phyloP scores from a whole-genome alignment of 2,888 invertebrate genomes.

The Dolomedes plantarius region DNA sequence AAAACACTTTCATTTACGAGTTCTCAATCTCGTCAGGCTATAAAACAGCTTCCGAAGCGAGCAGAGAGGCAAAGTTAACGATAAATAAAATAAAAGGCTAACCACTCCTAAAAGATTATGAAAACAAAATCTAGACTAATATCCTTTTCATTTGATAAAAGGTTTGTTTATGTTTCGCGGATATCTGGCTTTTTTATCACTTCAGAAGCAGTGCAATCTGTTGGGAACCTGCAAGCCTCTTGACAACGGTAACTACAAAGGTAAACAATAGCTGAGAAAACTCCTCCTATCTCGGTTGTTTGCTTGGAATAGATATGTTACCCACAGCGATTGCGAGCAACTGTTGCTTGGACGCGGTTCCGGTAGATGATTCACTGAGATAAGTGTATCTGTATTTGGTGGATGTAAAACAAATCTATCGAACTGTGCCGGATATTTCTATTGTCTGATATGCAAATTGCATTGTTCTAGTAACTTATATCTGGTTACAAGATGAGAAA shows the following conservation, averaged over 20 bases:
- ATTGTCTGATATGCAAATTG: too few species aligned
- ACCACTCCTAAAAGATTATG: not conserved
- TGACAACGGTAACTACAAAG: slow-evolving; percentile 64
- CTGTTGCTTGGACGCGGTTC: not conserved
- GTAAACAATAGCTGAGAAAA: slow-evolving; percentile 53
- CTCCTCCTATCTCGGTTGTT: not conserved
- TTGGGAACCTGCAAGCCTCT: slow-evolving; percentile 53
- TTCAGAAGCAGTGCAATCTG: slow-evolving; percentile 31
- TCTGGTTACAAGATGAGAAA: too few species aligned
- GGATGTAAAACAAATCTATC: too few species aligned
- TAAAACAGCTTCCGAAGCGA: too few species aligned
- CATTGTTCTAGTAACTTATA: too few species aligned
- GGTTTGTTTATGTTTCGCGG: slow-evolving; percentile 52
- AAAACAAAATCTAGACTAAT: slow-evolving; percentile 20
- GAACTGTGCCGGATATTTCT: too few species aligned
- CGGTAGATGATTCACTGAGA: not conserved
- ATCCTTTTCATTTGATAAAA: slow-evolving; percentile 29
- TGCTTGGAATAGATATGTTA: not conserved
- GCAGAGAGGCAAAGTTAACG: too few species aligned
- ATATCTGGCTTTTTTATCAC: slow-evolving; percentile 39
- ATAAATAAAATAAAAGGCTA: too few species aligned
- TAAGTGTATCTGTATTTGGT: too few species aligned
- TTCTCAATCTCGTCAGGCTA: too few species aligned
- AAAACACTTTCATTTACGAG: too few species aligned
- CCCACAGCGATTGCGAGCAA: not conserved